These are phyloP conservation scores for Microplitis mediator DNA, from an alignment of 1,140 invertebrate genomes.

Conservation along the genomic window DNA sequence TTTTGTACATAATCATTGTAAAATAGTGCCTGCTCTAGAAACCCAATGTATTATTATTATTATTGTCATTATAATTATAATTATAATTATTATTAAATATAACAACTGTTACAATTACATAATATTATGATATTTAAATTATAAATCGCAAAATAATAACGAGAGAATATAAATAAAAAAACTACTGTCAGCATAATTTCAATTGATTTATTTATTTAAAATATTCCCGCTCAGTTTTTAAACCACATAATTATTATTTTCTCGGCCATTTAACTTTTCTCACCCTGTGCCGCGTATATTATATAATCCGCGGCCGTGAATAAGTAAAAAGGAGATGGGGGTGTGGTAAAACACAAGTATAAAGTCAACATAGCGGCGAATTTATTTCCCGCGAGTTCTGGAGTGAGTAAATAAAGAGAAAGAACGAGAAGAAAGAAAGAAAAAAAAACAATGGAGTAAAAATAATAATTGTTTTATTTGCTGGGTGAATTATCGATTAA, in stretches of 20 bases:
- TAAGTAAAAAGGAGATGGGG: no score
- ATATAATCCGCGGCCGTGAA: no score
- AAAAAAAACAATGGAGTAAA: no score
- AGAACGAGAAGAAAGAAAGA: no score
- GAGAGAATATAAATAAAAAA: slow-evolving; percentile 33
- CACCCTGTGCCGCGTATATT: neutral
- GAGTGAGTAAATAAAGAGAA: neutral
- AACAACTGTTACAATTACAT: no score
- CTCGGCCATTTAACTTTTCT: neutral
- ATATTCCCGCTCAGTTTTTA: neutral
- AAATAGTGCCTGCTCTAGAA: slow-evolving; percentile 42
- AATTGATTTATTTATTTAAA: slow-evolving; percentile 17
- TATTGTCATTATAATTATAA: slow-evolving; percentile 23
- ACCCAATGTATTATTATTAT: slow-evolving; percentile 40
- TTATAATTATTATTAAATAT: no score
- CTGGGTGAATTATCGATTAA: no score
- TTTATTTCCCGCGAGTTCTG: neutral
- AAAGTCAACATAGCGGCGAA: no score
- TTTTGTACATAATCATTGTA: slow-evolving; percentile 58
- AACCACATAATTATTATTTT: neutral
- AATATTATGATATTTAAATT: slow-evolving; percentile 52
- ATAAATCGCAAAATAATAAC: slow-evolving; percentile 42
- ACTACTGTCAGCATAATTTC: neutral
- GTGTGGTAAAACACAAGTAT: no score
- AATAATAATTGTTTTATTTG: no score